Evolutionary conservation across 1,140 invertebrate genomes (phyloP).

Genomic region (Leptinotarsa defecta): DNA sequence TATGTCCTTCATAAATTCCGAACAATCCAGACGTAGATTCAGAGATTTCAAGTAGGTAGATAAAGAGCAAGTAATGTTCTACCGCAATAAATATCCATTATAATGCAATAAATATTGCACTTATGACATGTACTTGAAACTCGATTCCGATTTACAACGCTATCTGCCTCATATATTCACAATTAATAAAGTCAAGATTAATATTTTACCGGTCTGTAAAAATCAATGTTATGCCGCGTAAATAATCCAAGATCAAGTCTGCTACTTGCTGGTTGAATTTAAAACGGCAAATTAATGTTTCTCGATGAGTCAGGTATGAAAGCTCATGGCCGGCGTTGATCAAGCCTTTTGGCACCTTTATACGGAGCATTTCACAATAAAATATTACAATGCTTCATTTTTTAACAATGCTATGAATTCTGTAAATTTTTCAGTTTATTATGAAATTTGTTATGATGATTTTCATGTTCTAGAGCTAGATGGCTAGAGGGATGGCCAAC

Average conservation of each 20-base stretch:
- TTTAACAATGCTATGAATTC: too few relatives aligned
- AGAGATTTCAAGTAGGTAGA: constrained; percentile 22
- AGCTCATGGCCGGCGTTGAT: too few relatives aligned
- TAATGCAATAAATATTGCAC: constrained; percentile 42
- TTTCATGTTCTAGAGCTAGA: too few relatives aligned
- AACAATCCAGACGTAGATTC: constrained; percentile 14
- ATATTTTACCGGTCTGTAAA: constrained; percentile 17
- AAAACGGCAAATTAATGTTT: not conserved
- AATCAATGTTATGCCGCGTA: constrained; percentile 4
- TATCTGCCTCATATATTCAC: constrained; percentile 29
- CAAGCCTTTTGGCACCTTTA: too few relatives aligned
- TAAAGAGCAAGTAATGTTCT: constrained; percentile 11
- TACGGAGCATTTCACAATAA: too few relatives aligned
- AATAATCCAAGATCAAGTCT: not conserved
- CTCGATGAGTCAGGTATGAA: not conserved
- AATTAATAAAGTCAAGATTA: constrained; percentile 36
- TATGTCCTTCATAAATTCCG: constrained; percentile 10
- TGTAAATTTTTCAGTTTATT: too few relatives aligned
- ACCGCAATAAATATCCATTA: constrained; percentile 46
- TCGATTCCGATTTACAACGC: constrained; percentile 43
- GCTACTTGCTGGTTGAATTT: constrained; percentile 7
- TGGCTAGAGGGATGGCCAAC: too few relatives aligned
- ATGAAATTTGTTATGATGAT: too few relatives aligned
- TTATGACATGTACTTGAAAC: constrained; percentile 45
- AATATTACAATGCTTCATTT: too few relatives aligned